Conservation (phyloP, 2,797 vertebrate species). For the Pyrocephalus nanus region DNA sequence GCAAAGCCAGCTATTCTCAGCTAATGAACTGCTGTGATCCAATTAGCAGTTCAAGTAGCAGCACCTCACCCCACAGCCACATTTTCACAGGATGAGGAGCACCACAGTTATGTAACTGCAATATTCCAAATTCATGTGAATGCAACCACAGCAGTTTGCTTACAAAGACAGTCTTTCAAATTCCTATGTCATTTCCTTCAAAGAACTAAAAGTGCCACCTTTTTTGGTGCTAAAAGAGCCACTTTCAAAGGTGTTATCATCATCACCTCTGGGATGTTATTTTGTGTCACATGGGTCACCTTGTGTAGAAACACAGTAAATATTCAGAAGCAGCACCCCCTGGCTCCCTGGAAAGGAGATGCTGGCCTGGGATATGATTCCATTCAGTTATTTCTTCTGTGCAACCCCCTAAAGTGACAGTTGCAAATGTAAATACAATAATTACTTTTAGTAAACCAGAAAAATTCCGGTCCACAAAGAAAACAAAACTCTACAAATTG, state of each 20-base stretch:
- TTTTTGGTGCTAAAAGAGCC: neutral
- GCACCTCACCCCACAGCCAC: neutral
- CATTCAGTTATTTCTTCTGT: neutral
- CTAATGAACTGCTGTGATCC: neutral
- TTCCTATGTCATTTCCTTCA: neutral
- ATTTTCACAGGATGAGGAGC: neutral
- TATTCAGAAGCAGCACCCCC: neutral
- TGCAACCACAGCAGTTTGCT: neutral
- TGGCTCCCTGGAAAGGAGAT: neutral
- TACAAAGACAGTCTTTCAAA: neutral
- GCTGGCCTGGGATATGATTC: neutral
- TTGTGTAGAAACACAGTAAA: neutral
- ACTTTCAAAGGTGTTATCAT: neutral
- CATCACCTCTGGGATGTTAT: neutral
- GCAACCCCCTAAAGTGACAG: neutral
- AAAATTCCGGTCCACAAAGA: neutral
- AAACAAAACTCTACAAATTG: neutral
- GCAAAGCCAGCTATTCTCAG: conserved; percentile 10
- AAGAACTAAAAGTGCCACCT: neutral
- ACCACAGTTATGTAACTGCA: neutral
- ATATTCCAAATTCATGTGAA: neutral
- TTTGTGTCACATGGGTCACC: neutral
- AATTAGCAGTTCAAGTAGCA: neutral
- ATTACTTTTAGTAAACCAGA: neutral
- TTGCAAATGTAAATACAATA: neutral